phyloP scores from a whole-genome alignment of 64 coral and sea anemone genomes.

The Porites lutea region DNA sequence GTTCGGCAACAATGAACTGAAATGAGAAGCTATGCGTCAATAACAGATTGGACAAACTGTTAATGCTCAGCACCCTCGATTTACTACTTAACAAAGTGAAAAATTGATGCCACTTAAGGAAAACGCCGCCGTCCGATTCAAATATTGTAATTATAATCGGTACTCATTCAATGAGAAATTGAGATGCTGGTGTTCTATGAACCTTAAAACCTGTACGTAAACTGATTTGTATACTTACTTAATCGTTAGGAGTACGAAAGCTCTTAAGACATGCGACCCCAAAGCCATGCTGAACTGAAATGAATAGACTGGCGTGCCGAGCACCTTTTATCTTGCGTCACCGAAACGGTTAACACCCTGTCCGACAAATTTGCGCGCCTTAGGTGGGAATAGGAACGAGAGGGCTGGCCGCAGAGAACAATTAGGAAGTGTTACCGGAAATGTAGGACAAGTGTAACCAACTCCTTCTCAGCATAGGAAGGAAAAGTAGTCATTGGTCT shows the following conservation, averaged over 20 bases:
- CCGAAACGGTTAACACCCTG: slow-evolving; percentile 35
- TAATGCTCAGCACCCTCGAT: slow-evolving; percentile 2
- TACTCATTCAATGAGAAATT: slow-evolving; percentile 18
- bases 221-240: slow-evolving; percentile 34
- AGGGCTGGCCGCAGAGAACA: slow-evolving; percentile 75
- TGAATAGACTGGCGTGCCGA: slow-evolving; percentile 70
- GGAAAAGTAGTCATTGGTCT: slow-evolving; percentile 66
- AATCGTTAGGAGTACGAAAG: slow-evolving; percentile 17
- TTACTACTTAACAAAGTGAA: slow-evolving; percentile 25
- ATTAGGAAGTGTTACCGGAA: slow-evolving; percentile 96
- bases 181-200: background rate
- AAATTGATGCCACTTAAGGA: slow-evolving; percentile 51
- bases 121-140: slow-evolving; percentile 1
- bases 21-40: slow-evolving; percentile 23
- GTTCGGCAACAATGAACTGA: slow-evolving; percentile 18
- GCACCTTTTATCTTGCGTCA: slow-evolving; percentile 94
- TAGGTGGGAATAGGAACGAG: slow-evolving; percentile 77
- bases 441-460: slow-evolving; percentile 90
- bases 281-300: slow-evolving; percentile 58
- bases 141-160: slow-evolving; percentile 24
- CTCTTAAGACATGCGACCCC: slow-evolving; percentile 39
- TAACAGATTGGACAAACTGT: slow-evolving; percentile 10
- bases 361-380: slow-evolving; percentile 56
- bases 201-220: background rate
- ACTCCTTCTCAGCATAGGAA: slow-evolving; percentile 84